Evolutionary conservation across 2,113 vertebrate species (phyloP).

Genomic region (Herpetotheres cachinnans): DNA sequence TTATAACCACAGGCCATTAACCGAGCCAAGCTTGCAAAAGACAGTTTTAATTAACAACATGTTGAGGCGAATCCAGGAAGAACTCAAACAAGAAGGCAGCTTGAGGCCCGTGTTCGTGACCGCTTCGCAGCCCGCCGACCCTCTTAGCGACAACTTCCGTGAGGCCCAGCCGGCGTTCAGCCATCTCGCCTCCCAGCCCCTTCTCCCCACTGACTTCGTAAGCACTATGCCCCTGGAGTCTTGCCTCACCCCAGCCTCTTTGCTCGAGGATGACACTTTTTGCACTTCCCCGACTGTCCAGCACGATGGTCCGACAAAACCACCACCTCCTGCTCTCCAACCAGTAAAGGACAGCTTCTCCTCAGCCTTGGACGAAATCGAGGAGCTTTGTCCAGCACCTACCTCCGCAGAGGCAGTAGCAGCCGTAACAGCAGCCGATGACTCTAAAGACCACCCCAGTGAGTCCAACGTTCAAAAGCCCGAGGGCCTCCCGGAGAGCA

Average conservation of each 20-base stretch:
- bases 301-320: constrained; percentile 67
- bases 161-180: constrained; percentile 85
- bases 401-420: constrained; percentile 80
- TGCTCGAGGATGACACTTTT: constrained; percentile 92
- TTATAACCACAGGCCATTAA: constrained; percentile 91
- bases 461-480: constrained; percentile 71
- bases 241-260: constrained; percentile 94
- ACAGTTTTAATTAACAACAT: constrained; percentile 99
- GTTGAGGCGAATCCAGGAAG: constrained; percentile 96
- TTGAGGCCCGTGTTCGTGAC: constrained; percentile 85
- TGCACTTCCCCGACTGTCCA: constrained; percentile 79
- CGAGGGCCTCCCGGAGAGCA: constrained; percentile 77
- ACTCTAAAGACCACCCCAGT: constrained; percentile 73
- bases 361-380: constrained; percentile 89
- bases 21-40: constrained; percentile 93
- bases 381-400: constrained; percentile 90
- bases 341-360: constrained; percentile 84
- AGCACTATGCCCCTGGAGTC: constrained; percentile 80
- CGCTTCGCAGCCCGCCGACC: constrained; percentile 81
- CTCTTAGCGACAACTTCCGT: constrained; percentile 83
- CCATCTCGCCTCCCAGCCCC: constrained; percentile 61
- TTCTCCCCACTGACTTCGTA: constrained; percentile 68
- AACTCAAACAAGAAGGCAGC: constrained; percentile 93
- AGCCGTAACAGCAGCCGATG: constrained; percentile 26
- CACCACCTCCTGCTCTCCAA: constrained; percentile 68